These are phyloP conservation scores for Sitobion miscanthi DNA, from an alignment of 1,140 invertebrate species.

Conservation along the genomic window DNA sequence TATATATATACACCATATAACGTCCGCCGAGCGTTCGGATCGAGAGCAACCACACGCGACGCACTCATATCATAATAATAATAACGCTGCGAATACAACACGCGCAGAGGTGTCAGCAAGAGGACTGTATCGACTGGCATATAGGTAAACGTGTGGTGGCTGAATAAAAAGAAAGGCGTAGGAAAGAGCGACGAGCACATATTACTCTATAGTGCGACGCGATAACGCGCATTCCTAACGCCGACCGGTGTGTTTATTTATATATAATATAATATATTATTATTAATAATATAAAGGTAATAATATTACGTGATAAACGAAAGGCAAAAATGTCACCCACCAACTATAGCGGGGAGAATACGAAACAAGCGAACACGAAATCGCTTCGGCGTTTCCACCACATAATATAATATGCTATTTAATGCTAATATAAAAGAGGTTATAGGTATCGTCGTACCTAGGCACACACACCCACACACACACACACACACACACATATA, in stretches of 20 bases:
- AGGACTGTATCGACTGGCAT: not conserved
- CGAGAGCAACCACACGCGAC: too few relatives aligned
- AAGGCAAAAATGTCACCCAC: not conserved
- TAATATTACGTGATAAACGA: not conserved
- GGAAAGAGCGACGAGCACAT: not conserved
- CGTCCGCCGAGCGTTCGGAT: too few relatives aligned
- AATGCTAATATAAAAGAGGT: slow-evolving; percentile 43
- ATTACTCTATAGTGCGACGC: too few relatives aligned
- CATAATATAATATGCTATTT: not conserved
- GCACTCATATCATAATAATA: not conserved
- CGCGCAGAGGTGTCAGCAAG: too few relatives aligned
- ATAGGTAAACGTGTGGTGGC: not conserved
- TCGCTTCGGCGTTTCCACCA: not conserved
- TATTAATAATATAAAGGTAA: not conserved
- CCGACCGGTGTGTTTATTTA: too few relatives aligned
- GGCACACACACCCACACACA: too few relatives aligned
- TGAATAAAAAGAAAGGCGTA: not conserved
- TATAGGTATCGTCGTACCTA: not conserved
- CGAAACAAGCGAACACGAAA: not conserved
- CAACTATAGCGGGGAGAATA: not conserved
- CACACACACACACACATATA: too few relatives aligned
- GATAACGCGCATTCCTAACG: not conserved
- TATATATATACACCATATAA: not conserved
- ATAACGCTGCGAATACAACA: not conserved
- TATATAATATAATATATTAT: too few relatives aligned